Percentiles rank a stretch among this genome's conserved stretches.
phyloP scores from a whole-genome alignment of 2,888 invertebrate genomes.

The Phorcus lineatus region DNA sequence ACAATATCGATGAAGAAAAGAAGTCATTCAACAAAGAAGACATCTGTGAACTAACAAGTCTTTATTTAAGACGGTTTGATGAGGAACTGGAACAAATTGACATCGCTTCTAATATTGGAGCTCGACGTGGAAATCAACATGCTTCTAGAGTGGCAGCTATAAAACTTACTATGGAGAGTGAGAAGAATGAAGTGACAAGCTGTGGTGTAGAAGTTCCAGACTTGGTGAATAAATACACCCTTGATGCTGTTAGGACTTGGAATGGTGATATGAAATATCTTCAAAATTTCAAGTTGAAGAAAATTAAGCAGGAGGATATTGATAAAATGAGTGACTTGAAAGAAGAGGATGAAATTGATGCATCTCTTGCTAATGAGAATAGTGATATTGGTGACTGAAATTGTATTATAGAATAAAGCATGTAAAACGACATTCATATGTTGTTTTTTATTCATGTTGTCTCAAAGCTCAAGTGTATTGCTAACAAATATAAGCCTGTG shows the following conservation, averaged over 20 bases:
- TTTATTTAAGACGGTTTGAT: conserved; percentile 82
- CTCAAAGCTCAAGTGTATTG: too few species aligned
- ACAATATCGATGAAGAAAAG: conserved; percentile 76
- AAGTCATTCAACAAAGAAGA: conserved; percentile 80
- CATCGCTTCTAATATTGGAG: conserved; percentile 86
- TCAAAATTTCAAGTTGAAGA: conserved; percentile 61
- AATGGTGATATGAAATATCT: conserved; percentile 59
- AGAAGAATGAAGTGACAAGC: conserved; percentile 84
- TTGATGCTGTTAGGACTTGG: conserved; percentile 78
- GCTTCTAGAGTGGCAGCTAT: conserved; percentile 87
- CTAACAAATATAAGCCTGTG: too few species aligned
- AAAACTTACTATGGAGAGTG: conserved; percentile 84
- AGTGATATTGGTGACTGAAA: too few species aligned
- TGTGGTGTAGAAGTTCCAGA: conserved; percentile 89
- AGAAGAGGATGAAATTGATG: too few species aligned
- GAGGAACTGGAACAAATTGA: conserved; percentile 87
- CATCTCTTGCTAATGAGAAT: too few species aligned
- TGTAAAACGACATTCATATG: too few species aligned
- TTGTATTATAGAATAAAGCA: too few species aligned
- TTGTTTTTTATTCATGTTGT: too few species aligned
- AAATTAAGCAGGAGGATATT: conserved; percentile 49
- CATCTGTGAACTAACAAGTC: conserved; percentile 68
- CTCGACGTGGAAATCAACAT: conserved; percentile 86
- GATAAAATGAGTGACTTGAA: conserved; percentile 31
- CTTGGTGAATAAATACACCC: conserved; percentile 80